Conservation (phyloP, 2,888 invertebrate genomes). For the Caenorhabditis zanzibari region DNA sequence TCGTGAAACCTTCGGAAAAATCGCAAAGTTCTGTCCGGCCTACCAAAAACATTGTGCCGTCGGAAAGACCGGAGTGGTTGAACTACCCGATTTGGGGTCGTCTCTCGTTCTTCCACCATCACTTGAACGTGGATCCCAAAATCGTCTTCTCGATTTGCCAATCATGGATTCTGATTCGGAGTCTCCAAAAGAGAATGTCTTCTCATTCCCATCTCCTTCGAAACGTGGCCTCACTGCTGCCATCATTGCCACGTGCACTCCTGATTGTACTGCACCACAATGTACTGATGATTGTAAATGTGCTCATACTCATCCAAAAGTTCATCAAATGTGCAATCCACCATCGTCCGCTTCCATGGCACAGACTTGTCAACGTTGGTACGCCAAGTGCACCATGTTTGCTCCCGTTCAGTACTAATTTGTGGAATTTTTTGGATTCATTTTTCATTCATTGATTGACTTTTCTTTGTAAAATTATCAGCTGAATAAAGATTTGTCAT, state of each 20-base stretch:
- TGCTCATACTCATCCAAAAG: conserved; percentile 77
- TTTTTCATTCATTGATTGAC: too few relatives aligned
- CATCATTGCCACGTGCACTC: conserved; percentile 75
- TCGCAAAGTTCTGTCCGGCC: conserved; percentile 79
- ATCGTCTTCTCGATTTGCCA: conserved; percentile 72
- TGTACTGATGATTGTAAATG: conserved; percentile 80
- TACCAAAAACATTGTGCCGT: conserved; percentile 77
- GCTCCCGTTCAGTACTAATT: conserved; percentile 75
- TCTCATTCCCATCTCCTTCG: not conserved
- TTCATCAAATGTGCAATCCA: conserved; percentile 80
- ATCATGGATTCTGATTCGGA: conserved; percentile 64
- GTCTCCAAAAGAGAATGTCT: not conserved
- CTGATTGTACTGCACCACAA: conserved; percentile 75
- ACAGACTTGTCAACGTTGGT: conserved; percentile 78
- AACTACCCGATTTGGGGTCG: conserved; percentile 58
- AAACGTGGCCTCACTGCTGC: conserved; percentile 70
- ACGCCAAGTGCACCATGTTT: conserved; percentile 80
- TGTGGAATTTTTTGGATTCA: too few relatives aligned
- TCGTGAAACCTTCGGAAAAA: conserved; percentile 68
- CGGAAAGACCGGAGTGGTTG: conserved; percentile 63
- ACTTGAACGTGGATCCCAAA: conserved; percentile 72
- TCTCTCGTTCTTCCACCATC: conserved; percentile 76
- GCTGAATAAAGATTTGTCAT: too few relatives aligned
- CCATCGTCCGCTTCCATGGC: conserved; percentile 76
- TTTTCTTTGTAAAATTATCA: too few relatives aligned